Conservation (phyloP, 2,797 vertebrate genomes). For the Enteromius paludinosus region DNA sequence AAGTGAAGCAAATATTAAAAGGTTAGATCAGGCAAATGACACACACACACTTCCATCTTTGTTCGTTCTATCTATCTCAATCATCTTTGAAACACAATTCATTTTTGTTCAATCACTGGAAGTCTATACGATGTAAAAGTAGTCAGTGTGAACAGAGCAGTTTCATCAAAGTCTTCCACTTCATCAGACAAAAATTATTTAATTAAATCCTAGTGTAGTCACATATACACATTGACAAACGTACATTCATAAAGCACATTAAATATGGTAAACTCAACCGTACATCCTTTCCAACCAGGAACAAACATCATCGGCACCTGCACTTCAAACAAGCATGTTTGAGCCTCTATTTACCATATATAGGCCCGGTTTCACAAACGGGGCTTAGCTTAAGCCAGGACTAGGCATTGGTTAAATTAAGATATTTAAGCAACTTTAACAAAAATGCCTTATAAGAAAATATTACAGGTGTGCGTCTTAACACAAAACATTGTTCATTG, state of each 20-base stretch:
- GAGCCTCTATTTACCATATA: not conserved
- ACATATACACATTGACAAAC: not conserved
- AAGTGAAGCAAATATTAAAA: not conserved
- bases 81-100: not conserved
- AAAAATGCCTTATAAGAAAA: too few species aligned
- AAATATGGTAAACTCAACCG: not conserved
- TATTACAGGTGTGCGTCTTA: too few species aligned
- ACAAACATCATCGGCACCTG: not conserved
- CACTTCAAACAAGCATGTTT: not conserved
- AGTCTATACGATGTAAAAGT: not conserved
- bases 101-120: not conserved
- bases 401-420: too few species aligned
- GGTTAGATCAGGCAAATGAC: not conserved
- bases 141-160: not conserved
- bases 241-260: not conserved
- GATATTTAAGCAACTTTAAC: too few species aligned
- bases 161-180: not conserved
- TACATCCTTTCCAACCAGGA: not conserved
- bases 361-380: too few species aligned
- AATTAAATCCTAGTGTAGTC: not conserved
- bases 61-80: not conserved
- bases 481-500: too few species aligned
- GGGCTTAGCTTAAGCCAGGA: too few species aligned
- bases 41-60: not conserved
- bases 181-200: not conserved